Evolutionary conservation across 2,113 vertebrate genomes (phyloP).

Genomic region (Equus quagga): DNA sequence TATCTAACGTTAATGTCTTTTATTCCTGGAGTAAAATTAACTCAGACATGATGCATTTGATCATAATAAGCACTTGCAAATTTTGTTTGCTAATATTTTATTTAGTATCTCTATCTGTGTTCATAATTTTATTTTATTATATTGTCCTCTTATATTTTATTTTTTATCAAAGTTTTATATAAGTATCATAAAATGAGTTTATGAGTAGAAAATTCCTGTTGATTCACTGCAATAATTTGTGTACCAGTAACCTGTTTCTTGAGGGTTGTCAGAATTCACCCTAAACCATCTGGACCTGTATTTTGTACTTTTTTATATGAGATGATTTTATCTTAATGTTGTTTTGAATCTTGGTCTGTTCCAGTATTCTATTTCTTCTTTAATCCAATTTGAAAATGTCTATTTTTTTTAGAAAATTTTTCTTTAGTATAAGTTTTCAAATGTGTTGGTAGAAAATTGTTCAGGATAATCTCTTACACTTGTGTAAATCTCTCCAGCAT

Average conservation of each 20-base stretch:
- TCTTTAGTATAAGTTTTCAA: conserved; percentile 38
- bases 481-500: background rate
- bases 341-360: background rate
- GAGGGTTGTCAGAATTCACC: background rate
- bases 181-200: conserved; percentile 15
- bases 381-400: background rate
- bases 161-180: background rate
- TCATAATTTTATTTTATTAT: conserved; percentile 13
- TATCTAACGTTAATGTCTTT: conserved; percentile 30
- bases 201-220: background rate
- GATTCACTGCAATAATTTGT: conserved; percentile 1
- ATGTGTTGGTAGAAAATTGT: background rate
- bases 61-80: background rate
- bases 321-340: conserved; percentile 36
- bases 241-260: background rate
- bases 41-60: background rate
- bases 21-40: conserved; percentile 53
- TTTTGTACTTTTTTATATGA: background rate
- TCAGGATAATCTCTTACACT: background rate
- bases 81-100: conserved; percentile 30
- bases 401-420: background rate
- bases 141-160: background rate
- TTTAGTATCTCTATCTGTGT: background rate
- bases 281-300: background rate
- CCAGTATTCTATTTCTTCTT: background rate